Conservation (phyloP, 2,113 vertebrate genomes). For the Tragelaphus strepsiceros region DNA sequence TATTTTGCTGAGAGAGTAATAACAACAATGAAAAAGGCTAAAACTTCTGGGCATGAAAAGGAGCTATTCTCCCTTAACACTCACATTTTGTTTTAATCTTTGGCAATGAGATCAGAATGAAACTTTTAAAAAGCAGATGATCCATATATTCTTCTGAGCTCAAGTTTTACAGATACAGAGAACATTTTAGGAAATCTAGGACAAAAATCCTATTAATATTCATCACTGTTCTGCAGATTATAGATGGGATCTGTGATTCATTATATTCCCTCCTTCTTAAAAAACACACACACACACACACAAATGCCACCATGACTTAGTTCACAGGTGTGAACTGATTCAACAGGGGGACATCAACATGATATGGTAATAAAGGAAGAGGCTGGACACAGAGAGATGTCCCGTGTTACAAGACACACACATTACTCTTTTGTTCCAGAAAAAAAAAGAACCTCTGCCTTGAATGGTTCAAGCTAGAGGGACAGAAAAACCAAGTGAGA, state of each 20-base stretch:
- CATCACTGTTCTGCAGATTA: background rate
- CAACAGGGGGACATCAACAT: background rate
- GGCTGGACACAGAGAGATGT: background rate
- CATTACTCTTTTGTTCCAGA: background rate
- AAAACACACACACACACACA: background rate
- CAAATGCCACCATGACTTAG: background rate
- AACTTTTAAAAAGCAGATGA: constrained; percentile 7
- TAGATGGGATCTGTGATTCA: background rate
- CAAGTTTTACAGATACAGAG: constrained; percentile 28
- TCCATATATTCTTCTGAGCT: constrained; percentile 1
- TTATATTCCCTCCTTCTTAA: background rate
- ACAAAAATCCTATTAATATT: constrained; percentile 36
- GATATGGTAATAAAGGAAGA: background rate
- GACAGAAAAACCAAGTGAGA: background rate
- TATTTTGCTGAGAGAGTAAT: background rate
- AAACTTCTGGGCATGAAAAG: background rate
- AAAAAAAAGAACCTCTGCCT: background rate
- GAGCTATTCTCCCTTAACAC: background rate
- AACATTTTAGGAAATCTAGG: constrained; percentile 22
- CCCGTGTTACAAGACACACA: background rate
- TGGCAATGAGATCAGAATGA: background rate
- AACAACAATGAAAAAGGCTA: background rate
- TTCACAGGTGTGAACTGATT: background rate
- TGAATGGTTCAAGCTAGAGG: background rate
- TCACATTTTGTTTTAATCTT: constrained; percentile 37